Base-by-base conservation (phyloP, 2,888 invertebrate species). In the Ormia ochracea region DNA sequence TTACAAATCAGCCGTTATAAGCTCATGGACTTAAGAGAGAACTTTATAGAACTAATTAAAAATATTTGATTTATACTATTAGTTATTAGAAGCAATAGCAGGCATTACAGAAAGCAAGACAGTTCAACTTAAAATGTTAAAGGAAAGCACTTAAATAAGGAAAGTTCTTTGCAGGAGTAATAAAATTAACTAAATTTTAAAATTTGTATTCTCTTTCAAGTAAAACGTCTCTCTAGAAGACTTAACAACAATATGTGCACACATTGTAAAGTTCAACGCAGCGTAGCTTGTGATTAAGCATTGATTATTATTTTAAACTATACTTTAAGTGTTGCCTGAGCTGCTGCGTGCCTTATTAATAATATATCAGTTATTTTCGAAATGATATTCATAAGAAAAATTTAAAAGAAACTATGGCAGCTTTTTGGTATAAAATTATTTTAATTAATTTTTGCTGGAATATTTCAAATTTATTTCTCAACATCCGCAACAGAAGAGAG, bases 201-300 rank as follows among this genome's bases (percentile, higher is more conserved):
- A 54, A n/a, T n/a, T n/a, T n/a, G n/a, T n/a, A n/a, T 54, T 59
- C 17, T 19, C 48, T 19, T 70, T 28, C 23, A 9, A 6, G 6
- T 14, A 2, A 50, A 45, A 33, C 23, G n/a, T 33, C 33, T 54
- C 28, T 58, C 19, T 72, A 52, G 43, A 19, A 21, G 65, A 38
- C 9, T 41, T 41, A n/a, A 50, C 58, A 66, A 66, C 28, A 58
- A 21, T 17, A 58, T 52, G 36, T 59, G 33, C 14, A 45, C 56
- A 10, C 31, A 59, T 36, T 33, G 17, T n/a, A n/a, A 65, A 58
- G 52, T 58, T 68, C 65, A 78, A 74, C 74, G 78, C 78, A 78
- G 69, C 74, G 78, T 74, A 78, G 78, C 78, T 78, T 69, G 78
- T 65, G 74, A 43, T 43, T 33, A 78, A 78, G 78, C 74, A n/a